phyloP scores from a whole-genome alignment of 2,888 invertebrate genomes.

The Anticlea derivata region DNA sequence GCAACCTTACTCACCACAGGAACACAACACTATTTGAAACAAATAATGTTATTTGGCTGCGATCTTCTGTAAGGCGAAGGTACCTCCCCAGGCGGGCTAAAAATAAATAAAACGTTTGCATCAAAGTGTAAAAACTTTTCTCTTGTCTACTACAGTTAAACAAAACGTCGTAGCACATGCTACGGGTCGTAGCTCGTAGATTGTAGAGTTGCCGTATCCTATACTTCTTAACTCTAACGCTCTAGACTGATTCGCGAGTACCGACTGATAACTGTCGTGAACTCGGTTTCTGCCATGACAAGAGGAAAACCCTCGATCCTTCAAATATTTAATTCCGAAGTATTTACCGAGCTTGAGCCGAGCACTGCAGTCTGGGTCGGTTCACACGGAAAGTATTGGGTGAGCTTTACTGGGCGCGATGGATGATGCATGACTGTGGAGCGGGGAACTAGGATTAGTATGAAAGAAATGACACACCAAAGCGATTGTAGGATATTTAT shows the following conservation, averaged over 20 bases:
- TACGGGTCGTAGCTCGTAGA: conserved; percentile 10
- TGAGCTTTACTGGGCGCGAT: conserved; percentile 12
- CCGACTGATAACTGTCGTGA: conserved; percentile 10
- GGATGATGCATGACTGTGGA: conserved; percentile 20
- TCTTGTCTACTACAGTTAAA: background rate
- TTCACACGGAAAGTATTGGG: conserved; percentile 17
- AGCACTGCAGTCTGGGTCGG: conserved; percentile 10
- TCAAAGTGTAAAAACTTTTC: too few species aligned
- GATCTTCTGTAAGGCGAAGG: too few species aligned
- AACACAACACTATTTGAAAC: too few species aligned
- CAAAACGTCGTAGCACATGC: conserved; percentile 8
- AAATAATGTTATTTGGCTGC: too few species aligned
- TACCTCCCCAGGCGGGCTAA: too few species aligned
- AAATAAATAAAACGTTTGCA: too few species aligned
- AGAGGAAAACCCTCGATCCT: background rate
- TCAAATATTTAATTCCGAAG: conserved; percentile 12
- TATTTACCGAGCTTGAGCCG: too few species aligned
- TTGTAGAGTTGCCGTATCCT: background rate
- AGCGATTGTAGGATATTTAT: background rate
- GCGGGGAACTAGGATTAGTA: conserved; percentile 15
- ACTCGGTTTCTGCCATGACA: conserved; percentile 2
- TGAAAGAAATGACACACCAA: conserved; percentile 11
- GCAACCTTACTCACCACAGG: too few species aligned
- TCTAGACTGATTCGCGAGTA: conserved; percentile 1
- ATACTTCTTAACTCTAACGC: background rate